Percentiles rank a stretch among this genome's conserved stretches.
Conservation (phyloP, 2,113 vertebrate genomes). For the Lontra canadensis region DNA sequence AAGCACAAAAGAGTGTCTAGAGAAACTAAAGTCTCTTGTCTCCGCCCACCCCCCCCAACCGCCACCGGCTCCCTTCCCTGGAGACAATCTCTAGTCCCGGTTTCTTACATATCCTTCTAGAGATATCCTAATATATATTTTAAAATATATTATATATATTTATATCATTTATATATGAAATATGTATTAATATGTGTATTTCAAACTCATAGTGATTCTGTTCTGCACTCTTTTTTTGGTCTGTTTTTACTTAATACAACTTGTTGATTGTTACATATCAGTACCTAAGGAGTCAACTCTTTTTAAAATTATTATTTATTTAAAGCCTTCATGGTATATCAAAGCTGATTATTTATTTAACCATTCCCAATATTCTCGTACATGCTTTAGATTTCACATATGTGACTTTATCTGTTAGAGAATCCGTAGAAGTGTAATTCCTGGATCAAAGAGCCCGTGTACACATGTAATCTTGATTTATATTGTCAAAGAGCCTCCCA, state of each 20-base stretch:
- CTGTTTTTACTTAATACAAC: neutral
- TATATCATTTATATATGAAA: neutral
- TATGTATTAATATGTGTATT: neutral
- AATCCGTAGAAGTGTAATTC: neutral
- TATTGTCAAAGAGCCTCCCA: neutral
- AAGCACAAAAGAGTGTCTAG: neutral
- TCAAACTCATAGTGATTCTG: neutral
- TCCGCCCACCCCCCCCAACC: accelerated
- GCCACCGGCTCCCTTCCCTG: neutral
- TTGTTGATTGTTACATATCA: neutral
- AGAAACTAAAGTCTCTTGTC: neutral
- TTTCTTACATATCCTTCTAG: neutral
- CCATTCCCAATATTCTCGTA: neutral
- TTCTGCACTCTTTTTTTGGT: neutral
- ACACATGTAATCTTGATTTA: neutral
- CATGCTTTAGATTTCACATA: neutral
- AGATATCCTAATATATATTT: neutral
- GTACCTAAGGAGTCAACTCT: neutral
- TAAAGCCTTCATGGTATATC: neutral
- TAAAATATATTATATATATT: neutral
- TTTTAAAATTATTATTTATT: neutral
- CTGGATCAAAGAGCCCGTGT: neutral
- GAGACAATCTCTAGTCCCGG: neutral
- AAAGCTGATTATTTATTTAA: neutral
- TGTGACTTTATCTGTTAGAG: neutral